These are phyloP conservation scores for Sitta europaea DNA, from an alignment of 2,113 vertebrate genomes.

Conservation along the genomic window DNA sequence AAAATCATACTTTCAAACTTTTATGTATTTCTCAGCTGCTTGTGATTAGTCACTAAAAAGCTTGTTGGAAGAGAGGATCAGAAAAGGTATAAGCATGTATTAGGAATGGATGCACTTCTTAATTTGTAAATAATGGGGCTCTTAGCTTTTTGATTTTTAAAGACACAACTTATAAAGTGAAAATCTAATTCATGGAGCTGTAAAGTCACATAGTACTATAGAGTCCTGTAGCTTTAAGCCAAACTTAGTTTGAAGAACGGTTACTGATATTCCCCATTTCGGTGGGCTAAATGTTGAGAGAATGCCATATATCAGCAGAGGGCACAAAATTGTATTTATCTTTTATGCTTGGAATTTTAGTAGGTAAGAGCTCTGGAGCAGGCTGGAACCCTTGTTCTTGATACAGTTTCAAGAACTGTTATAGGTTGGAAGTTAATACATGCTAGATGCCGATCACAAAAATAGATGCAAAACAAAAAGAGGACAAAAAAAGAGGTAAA, in stretches of 20 bases:
- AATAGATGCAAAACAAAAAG: neutral
- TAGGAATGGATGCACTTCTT: neutral
- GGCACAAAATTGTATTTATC: neutral
- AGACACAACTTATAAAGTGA: neutral
- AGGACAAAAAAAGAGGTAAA: neutral
- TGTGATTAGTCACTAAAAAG: neutral
- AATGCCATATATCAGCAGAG: neutral
- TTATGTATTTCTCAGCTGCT: neutral
- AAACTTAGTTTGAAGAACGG: neutral
- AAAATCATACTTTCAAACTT: neutral
- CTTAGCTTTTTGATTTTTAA: neutral
- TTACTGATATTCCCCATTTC: neutral
- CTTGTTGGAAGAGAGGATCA: neutral
- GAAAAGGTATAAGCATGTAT: neutral
- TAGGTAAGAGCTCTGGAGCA: neutral
- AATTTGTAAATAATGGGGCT: neutral
- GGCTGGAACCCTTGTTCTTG: neutral
- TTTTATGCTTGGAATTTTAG: neutral
- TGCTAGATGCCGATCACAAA: neutral
- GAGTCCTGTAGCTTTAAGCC: neutral
- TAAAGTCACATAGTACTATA: neutral
- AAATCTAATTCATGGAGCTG: neutral
- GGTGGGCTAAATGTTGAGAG: neutral
- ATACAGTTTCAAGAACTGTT: neutral
- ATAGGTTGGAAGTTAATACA: neutral